Percentiles rank a stretch among this genome's conserved stretches.
Conservation (phyloP, 2,113 vertebrate genomes). For the Mormyrus lacerda region DNA sequence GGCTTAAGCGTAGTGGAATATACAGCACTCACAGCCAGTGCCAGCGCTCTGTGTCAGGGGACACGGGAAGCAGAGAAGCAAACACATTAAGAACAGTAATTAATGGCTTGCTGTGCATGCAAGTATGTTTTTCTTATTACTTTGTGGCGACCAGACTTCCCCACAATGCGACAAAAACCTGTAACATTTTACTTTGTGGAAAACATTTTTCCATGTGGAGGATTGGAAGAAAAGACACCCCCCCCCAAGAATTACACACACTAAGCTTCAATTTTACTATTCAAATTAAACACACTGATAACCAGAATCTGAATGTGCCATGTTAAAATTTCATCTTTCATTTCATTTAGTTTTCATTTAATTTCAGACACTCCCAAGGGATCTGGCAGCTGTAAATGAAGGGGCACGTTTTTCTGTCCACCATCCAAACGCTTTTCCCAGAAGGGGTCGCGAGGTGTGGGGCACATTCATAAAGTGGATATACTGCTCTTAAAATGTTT, state of each 20-base stretch:
- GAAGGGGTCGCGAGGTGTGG: not conserved
- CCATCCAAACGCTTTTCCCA: not conserved
- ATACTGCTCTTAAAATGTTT: not conserved
- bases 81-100: not conserved
- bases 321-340: not conserved
- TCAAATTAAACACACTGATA: not conserved
- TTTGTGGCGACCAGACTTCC: not conserved
- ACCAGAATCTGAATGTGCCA: not conserved
- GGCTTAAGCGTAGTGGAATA: not conserved
- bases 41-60: not conserved
- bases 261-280: not conserved
- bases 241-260: not conserved
- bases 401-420: not conserved
- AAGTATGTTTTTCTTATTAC: not conserved
- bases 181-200: too few species aligned
- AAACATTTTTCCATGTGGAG: not conserved
- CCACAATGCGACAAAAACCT: not conserved
- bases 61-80: not conserved
- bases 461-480: not conserved
- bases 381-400: not conserved
- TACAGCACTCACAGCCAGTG: not conserved
- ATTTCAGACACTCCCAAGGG: not conserved
- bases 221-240: not conserved
- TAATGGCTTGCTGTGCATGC: not conserved
- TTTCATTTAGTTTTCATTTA: not conserved